phyloP scores from a whole-genome alignment of 1,140 invertebrate genomes.

The Maconellicoccus hirsutus region DNA sequence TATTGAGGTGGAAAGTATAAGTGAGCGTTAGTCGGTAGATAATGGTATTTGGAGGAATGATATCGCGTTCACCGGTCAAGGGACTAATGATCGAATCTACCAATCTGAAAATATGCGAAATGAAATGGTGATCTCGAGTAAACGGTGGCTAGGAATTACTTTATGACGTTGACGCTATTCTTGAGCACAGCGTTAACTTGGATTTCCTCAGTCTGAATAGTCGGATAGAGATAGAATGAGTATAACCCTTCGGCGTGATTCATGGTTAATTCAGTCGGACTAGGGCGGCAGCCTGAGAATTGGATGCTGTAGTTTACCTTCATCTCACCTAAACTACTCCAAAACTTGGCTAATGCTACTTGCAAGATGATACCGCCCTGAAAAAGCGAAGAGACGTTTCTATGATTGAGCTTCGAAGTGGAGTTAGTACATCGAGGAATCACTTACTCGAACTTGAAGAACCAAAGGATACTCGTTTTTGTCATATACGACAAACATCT shows the following conservation, averaged over 20 bases:
- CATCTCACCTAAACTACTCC: constrained; percentile 74
- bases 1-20: constrained; percentile 72
- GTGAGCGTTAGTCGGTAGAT: constrained; percentile 80
- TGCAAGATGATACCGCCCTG: constrained; percentile 68
- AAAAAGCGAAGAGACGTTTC: constrained; percentile 26
- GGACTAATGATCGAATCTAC: constrained; percentile 63
- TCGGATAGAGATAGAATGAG: constrained; percentile 51
- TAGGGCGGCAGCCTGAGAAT: constrained; percentile 70
- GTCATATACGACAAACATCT: constrained; percentile 57
- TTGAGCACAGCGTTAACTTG: constrained; percentile 63
- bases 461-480: constrained; percentile 50
- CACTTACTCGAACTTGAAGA: constrained; percentile 56
- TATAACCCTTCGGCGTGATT: constrained; percentile 66
- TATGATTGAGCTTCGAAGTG: not conserved
- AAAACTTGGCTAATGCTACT: constrained; percentile 84
- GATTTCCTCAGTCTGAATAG: constrained; percentile 67
- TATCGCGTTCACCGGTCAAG: constrained; percentile 56
- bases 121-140: not conserved
- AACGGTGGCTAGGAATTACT: constrained; percentile 37
- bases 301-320: constrained; percentile 59
- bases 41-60: constrained; percentile 71
- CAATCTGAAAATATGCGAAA: constrained; percentile 44
- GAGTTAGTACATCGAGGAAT: not conserved
- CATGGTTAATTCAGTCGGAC: constrained; percentile 48
- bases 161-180: constrained; percentile 61